Evolutionary conservation across 2,797 vertebrate genomes (phyloP), one percentile per base, ranked within the genome.

Genomic region (Sebastes nivosus): DNA sequence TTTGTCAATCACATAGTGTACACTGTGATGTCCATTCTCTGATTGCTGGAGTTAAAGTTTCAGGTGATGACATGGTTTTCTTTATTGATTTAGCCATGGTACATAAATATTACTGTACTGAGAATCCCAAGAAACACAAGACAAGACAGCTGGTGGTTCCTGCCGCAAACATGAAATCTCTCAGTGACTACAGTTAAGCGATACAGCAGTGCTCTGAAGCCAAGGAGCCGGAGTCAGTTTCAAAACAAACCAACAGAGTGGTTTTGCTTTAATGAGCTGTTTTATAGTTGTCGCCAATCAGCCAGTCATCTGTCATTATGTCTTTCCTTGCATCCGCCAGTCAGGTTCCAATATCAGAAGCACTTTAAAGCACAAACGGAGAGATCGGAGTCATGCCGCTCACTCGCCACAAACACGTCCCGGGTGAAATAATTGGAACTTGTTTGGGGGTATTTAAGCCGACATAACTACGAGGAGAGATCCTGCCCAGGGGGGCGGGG

Each of bases 391-490:
- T 81, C 73, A 12, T 85, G 73, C 82, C 86, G 79, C 80, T 80
- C 75, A 67, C 83, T 87, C 25, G 57, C 77, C 88, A 74, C 72
- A 81, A 82, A 85, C 71, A 80, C 60, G 66, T 85, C 86, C 80
- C 16, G 46, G 75, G 81, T 83, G 78, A 90, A 94, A 92, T 93
- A 90, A 94, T 91, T 92, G 91, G 89, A 87, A 63, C 79, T 87
- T 84, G 81, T 89, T 87, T 87, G 75, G 73, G 80, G 83, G 86
- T 85, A 81, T 91, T 93, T 87, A 90, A 87, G 82, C 77, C 93
- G 91, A 96, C 94, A 92, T 87, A 95, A 88, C 88, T 89, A 89
- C 58, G 25, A 78, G 55, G 83, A 81, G 87, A 90, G 77, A 91
- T 93, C 72, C 92, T 88, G 91, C 88, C 85, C 80, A 59, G 84